Percentiles rank a stretch among this genome's conserved stretches.
These are phyloP conservation scores for Pristis pectinata DNA, from an alignment of 2,797 vertebrate genomes.

Conservation along the genomic window DNA sequence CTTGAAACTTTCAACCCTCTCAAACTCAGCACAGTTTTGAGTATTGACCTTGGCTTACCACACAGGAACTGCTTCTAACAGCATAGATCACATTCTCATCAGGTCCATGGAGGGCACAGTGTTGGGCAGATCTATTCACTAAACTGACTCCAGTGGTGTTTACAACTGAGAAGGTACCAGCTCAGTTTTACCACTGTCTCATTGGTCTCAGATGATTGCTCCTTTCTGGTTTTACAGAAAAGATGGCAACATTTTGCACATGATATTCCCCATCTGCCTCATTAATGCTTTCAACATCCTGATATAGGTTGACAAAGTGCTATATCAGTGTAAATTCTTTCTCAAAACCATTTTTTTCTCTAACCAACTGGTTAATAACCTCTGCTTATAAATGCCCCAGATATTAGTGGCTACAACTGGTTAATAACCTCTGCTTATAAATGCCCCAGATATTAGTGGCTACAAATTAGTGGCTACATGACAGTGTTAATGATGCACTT, in stretches of 20 bases:
- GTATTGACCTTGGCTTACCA: background rate
- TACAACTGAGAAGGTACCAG: background rate
- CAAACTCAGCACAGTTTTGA: background rate
- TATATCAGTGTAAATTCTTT: background rate
- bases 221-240: background rate
- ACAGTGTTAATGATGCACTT: background rate
- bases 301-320: too few species aligned
- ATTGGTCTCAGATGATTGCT: background rate
- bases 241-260: background rate
- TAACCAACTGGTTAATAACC: too few species aligned
- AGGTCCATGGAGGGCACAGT: background rate
- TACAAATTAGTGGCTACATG: background rate
- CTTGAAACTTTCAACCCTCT: too few species aligned
- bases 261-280: background rate
- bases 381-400: background rate
- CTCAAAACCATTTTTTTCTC: background rate
- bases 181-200: background rate
- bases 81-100: background rate
- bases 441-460: background rate
- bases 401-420: background rate
- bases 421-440: too few species aligned
- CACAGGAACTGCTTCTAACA: background rate
- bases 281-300: background rate
- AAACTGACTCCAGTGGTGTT: background rate
- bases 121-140: background rate